A percentile compares a stretch with the other conserved stretches of the same genome.
phyloP scores from a whole-genome alignment of 2,797 vertebrate genomes.

The Schizopygopsis pylzovi region DNA sequence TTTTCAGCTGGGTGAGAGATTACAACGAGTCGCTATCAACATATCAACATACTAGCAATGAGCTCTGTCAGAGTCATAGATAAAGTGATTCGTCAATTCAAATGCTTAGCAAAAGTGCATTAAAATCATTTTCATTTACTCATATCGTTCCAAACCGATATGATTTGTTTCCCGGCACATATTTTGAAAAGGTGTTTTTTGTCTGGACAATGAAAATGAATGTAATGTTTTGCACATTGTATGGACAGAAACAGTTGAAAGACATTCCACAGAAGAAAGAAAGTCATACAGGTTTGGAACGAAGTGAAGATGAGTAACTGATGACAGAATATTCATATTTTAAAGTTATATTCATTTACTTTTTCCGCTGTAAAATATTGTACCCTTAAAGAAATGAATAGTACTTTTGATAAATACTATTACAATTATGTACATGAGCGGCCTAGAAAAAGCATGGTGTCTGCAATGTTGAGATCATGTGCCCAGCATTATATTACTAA shows the following conservation, averaged over 20 bases:
- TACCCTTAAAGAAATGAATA: background rate
- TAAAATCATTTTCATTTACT: background rate
- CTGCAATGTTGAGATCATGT: background rate
- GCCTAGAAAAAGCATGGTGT: background rate
- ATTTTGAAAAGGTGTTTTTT: background rate
- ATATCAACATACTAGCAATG: background rate
- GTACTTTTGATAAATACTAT: background rate
- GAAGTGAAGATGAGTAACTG: background rate
- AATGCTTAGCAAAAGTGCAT: background rate
- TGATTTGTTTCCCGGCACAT: background rate
- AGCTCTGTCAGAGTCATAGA: background rate
- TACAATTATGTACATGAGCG: background rate
- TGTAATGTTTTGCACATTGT: background rate
- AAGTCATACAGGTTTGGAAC: background rate
- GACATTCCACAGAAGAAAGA: background rate
- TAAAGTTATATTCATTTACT: background rate
- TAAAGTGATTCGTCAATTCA: background rate
- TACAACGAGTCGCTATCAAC: background rate
- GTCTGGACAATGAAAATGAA: background rate
- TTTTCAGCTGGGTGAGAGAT: constrained; percentile 90
- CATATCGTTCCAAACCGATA: background rate
- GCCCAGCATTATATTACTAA: background rate
- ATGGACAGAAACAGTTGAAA: background rate
- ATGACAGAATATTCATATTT: background rate
- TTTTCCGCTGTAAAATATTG: background rate